Evolutionary conservation across 2,797 vertebrate species (phyloP).

Genomic region (Crax fasciolata): DNA sequence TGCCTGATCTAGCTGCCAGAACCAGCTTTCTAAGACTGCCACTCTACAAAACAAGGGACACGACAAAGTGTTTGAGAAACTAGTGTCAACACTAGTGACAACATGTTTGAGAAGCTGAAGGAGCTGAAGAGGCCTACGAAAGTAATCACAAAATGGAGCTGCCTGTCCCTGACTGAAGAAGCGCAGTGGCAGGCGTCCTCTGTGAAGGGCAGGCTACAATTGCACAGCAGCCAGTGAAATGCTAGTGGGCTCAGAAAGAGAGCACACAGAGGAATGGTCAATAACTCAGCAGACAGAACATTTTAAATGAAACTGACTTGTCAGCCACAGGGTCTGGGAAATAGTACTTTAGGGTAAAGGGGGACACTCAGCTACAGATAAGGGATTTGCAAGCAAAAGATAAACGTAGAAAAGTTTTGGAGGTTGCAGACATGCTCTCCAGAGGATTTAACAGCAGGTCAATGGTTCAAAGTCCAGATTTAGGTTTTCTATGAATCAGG

Average conservation of each 20-base stretch:
- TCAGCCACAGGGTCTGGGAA: neutral
- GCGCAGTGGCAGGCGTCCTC: neutral
- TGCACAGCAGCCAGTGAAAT: neutral
- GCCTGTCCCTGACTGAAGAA: neutral
- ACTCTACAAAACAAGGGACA: neutral
- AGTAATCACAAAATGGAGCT: neutral
- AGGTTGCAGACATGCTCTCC: neutral
- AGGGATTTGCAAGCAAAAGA: neutral
- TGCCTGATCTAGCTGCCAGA: conserved; percentile 30
- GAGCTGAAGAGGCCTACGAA: neutral
- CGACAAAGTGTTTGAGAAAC: neutral
- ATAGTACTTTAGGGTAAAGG: neutral
- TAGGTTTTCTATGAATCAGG: neutral
- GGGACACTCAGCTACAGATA: neutral
- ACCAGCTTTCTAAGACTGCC: conserved; percentile 11
- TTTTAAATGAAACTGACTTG: neutral
- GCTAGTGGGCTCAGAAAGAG: neutral
- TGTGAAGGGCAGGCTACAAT: neutral
- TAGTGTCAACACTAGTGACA: neutral
- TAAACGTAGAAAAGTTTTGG: neutral
- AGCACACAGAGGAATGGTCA: neutral
- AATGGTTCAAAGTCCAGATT: neutral
- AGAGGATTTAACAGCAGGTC: neutral
- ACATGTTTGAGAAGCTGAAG: neutral
- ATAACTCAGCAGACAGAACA: neutral